Percentiles rank a stretch among this genome's conserved stretches.
phyloP scores from a whole-genome alignment of 35 echinoderm and acorn worm species.

The Diadema setosum region DNA sequence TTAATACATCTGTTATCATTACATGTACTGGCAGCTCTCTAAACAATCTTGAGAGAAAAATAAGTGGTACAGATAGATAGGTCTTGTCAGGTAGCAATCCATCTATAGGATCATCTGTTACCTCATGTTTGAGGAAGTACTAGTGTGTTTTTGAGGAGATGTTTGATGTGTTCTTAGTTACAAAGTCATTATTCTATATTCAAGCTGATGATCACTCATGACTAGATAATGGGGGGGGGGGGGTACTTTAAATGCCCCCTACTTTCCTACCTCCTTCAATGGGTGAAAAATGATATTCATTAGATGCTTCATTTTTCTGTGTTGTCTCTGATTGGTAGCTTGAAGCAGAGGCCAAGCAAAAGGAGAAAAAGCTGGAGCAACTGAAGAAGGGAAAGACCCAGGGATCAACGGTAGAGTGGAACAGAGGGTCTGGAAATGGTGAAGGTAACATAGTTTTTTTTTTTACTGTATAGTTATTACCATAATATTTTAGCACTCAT shows the following conservation, averaged over 20 bases:
- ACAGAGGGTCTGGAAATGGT: background rate
- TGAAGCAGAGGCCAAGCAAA: slow-evolving; percentile 58
- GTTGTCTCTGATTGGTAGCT: background rate
- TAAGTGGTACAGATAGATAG: too few species aligned
- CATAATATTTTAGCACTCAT: too few species aligned
- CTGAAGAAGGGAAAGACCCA: slow-evolving; percentile 53
- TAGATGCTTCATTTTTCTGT: background rate
- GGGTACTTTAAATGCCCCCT: background rate
- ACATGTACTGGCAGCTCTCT: too few species aligned
- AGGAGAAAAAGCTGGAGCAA: slow-evolving; percentile 61
- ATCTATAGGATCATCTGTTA: too few species aligned
- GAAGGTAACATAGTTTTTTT: too few species aligned
- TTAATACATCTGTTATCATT: too few species aligned
- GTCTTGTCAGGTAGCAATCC: too few species aligned
- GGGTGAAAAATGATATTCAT: background rate
- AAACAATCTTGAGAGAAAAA: too few species aligned
- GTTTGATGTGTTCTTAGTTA: background rate
- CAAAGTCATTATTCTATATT: background rate
- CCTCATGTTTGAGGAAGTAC: too few species aligned
- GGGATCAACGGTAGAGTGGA: slow-evolving; percentile 23
- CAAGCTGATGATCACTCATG: background rate
- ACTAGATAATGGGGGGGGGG: background rate
- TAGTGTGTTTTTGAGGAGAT: too few species aligned
- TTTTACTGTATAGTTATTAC: too few species aligned
- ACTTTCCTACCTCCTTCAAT: background rate